Conservation (phyloP, 2,797 vertebrate species). For the Sebastes miniatus region DNA sequence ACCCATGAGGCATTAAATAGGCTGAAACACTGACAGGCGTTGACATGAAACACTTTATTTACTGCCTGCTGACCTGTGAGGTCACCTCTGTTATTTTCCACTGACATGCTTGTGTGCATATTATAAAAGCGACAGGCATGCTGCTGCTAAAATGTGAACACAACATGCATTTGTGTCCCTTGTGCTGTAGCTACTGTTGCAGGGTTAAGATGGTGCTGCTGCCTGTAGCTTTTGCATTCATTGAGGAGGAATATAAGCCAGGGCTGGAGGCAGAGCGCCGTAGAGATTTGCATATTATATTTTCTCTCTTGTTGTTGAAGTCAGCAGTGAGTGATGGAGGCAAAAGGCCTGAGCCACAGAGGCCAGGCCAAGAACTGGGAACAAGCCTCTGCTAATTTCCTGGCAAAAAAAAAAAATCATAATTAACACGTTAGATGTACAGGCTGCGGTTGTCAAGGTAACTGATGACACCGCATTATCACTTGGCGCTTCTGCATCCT, state of each 20-base stretch:
- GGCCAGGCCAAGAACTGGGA: constrained; percentile 38
- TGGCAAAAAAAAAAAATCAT: constrained; percentile 48
- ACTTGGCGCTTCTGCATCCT: constrained; percentile 52
- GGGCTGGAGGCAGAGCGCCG: constrained; percentile 36
- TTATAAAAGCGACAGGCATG: constrained; percentile 18
- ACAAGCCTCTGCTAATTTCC: constrained; percentile 66
- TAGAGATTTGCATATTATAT: constrained; percentile 62
- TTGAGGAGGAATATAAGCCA: constrained; percentile 9
- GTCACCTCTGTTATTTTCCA: constrained; percentile 36
- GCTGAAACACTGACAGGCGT: constrained; percentile 5
- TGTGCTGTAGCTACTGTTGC: background rate
- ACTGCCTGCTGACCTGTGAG: constrained; percentile 37
- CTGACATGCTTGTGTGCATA: constrained; percentile 18
- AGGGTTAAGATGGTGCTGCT: background rate
- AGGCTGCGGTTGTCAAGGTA: constrained; percentile 75
- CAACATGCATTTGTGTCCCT: background rate
- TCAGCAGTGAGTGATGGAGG: constrained; percentile 45
- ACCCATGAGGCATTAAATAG: background rate
- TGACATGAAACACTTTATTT: constrained; percentile 23
- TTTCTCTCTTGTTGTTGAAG: constrained; percentile 47
- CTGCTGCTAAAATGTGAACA: background rate
- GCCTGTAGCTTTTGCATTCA: constrained; percentile 2
- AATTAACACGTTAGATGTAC: constrained; percentile 70
- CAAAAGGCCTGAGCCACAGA: constrained; percentile 30
- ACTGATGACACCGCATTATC: constrained; percentile 77